These are phyloP conservation scores for Crocuta crocuta DNA, from an alignment of 2,113 vertebrate genomes.

Conservation along the genomic window DNA sequence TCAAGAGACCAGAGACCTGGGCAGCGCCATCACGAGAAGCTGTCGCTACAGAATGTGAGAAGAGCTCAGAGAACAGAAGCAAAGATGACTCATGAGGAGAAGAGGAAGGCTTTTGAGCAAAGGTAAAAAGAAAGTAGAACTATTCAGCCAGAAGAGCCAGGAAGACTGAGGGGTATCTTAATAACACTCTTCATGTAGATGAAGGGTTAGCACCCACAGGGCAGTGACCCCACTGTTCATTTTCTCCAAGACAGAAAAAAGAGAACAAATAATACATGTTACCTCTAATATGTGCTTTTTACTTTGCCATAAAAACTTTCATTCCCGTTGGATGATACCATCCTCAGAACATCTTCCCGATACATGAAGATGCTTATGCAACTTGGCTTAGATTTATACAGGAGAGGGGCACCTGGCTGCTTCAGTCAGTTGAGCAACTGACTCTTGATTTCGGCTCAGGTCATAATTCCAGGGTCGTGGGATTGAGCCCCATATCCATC, in stretches of 20 bases:
- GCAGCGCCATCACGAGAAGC: rapidly evolving
- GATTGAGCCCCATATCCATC: no score
- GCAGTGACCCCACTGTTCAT: neutral
- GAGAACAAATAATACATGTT: neutral
- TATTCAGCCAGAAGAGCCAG: neutral
- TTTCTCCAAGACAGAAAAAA: neutral
- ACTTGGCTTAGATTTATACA: neutral
- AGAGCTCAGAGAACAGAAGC: slow-evolving; percentile 12
- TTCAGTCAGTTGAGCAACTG: no score
- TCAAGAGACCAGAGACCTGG: neutral
- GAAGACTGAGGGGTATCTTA: neutral
- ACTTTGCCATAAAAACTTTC: neutral
- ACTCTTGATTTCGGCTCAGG: no score
- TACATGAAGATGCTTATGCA: neutral
- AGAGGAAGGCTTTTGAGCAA: neutral
- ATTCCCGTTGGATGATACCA: no score
- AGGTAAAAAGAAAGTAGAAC: neutral
- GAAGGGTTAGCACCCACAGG: neutral
- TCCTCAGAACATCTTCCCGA: neutral
- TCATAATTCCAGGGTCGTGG: no score
- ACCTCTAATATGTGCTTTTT: neutral
- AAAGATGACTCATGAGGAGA: neutral
- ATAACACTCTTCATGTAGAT: neutral
- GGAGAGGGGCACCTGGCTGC: no score
- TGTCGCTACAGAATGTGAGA: neutral